Base-by-base conservation (phyloP, 2,113 vertebrate species). In the Prunella fulvescens region DNA sequence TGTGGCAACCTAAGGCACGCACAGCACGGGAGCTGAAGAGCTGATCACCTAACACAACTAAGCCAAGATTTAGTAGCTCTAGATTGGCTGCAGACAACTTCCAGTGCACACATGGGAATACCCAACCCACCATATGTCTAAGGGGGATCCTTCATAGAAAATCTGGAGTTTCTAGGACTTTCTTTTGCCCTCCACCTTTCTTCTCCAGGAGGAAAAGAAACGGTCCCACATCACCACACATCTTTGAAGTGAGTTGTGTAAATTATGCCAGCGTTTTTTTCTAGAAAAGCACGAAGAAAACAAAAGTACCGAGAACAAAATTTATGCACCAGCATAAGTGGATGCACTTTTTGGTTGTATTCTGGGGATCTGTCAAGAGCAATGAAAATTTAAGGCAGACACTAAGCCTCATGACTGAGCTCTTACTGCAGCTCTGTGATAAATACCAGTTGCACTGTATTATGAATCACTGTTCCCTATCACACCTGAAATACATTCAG, bases 1-100 rank as follows among this genome's bases (percentile, higher is more conserved):
- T 35, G 31, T 48, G 47, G 25, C 39, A 90, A 35, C 54, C 37
- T 45, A 44, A 42, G 0, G 1, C 28, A 56, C 0, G 1, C 39
- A 74, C 25, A 69, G 48, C 40, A 8, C 11, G 54, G n/a, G 7
- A 81, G 19, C 33, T 64, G 16, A 35, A 84, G 48, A 73, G 57
- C 1, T 24, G 9, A 9, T 31, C 33, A 62, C 7, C 64, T 42
- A 73, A 40, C 6, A 33, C 24, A 82, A 74, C 17, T 47, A 33
- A 67, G 10, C 15, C 22, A 64, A 70, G 29, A 79, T 26, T 57
- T 61, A 62, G 66, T 85, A 72, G 71, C 54, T 47, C 57, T 31
- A 45, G 28, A 57, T 8, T 19, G 19, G 15, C n/a, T 67, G 12
- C 40, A 91, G 25, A 24, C 37, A 61, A 40, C 7, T 56, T 40